These are phyloP conservation scores for Gallinago undulata DNA, from an alignment of 2,113 vertebrate genomes.

Conservation along the genomic window DNA sequence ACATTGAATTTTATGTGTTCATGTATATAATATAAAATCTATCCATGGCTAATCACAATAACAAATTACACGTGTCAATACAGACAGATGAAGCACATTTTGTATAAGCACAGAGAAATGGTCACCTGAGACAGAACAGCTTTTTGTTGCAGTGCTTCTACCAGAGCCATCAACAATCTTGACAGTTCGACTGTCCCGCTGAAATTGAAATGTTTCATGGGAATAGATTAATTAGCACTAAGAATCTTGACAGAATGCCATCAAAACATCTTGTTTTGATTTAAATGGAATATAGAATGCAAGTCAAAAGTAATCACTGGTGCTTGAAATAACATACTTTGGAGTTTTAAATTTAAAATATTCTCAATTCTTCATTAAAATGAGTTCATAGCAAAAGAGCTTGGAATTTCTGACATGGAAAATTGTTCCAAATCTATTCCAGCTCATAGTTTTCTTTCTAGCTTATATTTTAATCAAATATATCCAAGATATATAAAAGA, in stretches of 20 bases:
- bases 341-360: not conserved
- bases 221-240: not conserved
- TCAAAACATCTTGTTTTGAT: conserved; percentile 30
- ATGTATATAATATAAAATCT: not conserved
- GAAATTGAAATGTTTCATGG: not conserved
- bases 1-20: not conserved
- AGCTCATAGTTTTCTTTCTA: not conserved
- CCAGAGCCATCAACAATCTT: not conserved
- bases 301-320: not conserved
- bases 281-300: not conserved
- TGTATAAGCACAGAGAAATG: not conserved
- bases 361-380: not conserved
- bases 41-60: not conserved
- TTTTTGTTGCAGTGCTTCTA: not conserved
- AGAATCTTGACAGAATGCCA: not conserved
- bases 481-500: not conserved
- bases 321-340: not conserved
- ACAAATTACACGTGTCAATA: not conserved
- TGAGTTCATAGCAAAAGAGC: not conserved
- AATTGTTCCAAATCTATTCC: not conserved
- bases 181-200: not conserved
- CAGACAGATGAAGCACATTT: not conserved
- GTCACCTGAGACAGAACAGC: not conserved
- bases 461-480: not conserved
- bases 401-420: not conserved